These are phyloP conservation scores for Pardalotus punctatus DNA, from an alignment of 2,113 vertebrate genomes.

Conservation along the genomic window DNA sequence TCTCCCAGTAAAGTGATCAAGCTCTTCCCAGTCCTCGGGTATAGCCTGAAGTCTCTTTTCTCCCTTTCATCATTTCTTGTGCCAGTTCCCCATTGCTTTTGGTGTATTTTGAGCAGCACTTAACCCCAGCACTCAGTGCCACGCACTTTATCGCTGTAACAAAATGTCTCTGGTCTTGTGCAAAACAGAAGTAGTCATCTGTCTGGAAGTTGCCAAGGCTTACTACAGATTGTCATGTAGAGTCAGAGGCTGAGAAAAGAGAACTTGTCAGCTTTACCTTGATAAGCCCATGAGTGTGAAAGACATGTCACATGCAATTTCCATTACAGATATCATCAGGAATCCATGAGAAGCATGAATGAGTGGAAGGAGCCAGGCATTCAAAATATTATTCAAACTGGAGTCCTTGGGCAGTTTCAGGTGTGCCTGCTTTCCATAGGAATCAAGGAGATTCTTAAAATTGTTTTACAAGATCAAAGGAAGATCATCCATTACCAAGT, in stretches of 20 bases:
- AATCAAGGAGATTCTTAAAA: background rate
- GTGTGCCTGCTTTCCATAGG: background rate
- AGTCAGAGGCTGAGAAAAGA: constrained; percentile 19
- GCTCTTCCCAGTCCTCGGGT: background rate
- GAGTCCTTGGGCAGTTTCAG: background rate
- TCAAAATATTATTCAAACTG: background rate
- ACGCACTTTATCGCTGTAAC: background rate
- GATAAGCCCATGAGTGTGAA: constrained; percentile 61
- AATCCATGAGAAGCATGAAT: background rate
- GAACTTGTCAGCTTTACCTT: background rate
- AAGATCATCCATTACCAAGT: background rate
- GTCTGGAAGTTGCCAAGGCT: background rate
- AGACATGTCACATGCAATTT: constrained; percentile 50
- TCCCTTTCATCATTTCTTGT: background rate
- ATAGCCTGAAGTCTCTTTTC: background rate
- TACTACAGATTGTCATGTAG: background rate
- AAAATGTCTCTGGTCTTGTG: background rate
- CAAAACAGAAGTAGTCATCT: background rate
- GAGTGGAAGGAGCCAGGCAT: background rate
- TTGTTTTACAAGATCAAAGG: background rate
- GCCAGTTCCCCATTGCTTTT: background rate
- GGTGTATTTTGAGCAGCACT: constrained; percentile 4
- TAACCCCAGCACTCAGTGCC: background rate
- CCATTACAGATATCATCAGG: constrained; percentile 11
- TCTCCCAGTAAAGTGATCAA: background rate